Percentiles rank a stretch among this genome's conserved stretches.
phyloP scores from a whole-genome alignment of 1,140 invertebrate species.

The Augochlora pura region DNA sequence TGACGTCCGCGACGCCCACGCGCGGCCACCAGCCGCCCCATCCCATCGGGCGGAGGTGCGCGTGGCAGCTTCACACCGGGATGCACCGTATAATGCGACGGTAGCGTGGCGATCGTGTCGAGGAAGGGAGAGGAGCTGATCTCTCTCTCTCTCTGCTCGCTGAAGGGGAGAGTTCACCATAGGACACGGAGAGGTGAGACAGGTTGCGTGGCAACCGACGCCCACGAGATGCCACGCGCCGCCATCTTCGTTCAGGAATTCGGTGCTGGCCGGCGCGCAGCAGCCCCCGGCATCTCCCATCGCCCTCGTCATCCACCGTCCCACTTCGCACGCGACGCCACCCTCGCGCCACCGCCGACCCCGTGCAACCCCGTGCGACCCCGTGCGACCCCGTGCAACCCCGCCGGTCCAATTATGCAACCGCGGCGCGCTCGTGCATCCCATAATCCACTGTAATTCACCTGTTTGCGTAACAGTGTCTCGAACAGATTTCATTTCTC shows the following conservation, averaged over 20 bases:
- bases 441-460: not conserved
- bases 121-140: not conserved
- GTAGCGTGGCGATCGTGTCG: not conserved
- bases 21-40: too few relatives aligned
- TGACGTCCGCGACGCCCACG: conserved; percentile 33
- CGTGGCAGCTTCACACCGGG: conserved; percentile 21
- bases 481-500: too few relatives aligned
- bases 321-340: not conserved
- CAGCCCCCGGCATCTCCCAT: not conserved
- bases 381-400: not conserved
- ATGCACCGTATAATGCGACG: conserved; percentile 36
- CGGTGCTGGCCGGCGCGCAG: not conserved
- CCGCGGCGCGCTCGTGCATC: not conserved
- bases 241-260: conserved; percentile 18
- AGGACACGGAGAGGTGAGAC: conserved; percentile 50
- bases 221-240: conserved; percentile 72
- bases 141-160: too few relatives aligned
- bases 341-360: too few relatives aligned
- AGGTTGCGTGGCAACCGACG: conserved; percentile 73
- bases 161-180: conserved; percentile 63
- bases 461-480: too few relatives aligned
- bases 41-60: not conserved
- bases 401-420: conserved; percentile 27
- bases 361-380: too few relatives aligned
- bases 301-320: too few relatives aligned